Base-by-base conservation (phyloP, 2,113 vertebrate genomes). In the Seriola quinqueradiata region DNA sequence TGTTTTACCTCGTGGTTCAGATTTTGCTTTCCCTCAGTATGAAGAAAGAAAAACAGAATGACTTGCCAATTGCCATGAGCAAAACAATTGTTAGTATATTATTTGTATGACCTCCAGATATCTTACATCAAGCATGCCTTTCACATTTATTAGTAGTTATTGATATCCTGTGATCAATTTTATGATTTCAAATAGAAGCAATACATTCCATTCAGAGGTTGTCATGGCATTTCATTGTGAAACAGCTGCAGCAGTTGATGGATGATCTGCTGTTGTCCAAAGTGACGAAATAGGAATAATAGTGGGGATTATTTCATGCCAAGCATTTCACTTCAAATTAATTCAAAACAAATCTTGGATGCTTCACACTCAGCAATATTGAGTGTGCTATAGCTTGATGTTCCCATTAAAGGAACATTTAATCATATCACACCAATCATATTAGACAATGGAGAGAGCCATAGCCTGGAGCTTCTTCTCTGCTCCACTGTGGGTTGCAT, bases 211-310 rank as follows among this genome's bases (percentile, higher is more conserved):
- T 71, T 25, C 38, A 23, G 16, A 54, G 3, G 58, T 58, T 79
- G 81, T 90, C 83, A 90, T 17, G 21, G 14, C 16, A 36, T 28
- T 38, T 59, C 46, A 76, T 54, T 68, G 67, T 68, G 38, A 81
- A 92, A 68, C 87, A 86, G 83, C 89, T 92, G 88, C 86, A 65
- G 60, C 1, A 2, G 21, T 68, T 69, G 68, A 90, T 87, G 67
- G 76, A 84, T 80, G 70, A 76, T 7, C 69, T 0, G 6, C 28
- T 67, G 50, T 52, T 69, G 63, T 81, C 68, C 81, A 81, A 73
- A 73, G 70, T 71, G 76, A 89, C n/a, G 17, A 79, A 81, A 79
- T 40, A 48, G 40, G 50, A 86, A 67, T 75, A 73, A 79, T 14
- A 23, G 17, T 4, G 16, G 14, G 16, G 70, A 38, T 73, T 79